Evolutionary conservation across 2,888 invertebrate genomes (phyloP), one percentile per base, ranked within the genome.

Genomic region (Tetranychus piercei): DNA sequence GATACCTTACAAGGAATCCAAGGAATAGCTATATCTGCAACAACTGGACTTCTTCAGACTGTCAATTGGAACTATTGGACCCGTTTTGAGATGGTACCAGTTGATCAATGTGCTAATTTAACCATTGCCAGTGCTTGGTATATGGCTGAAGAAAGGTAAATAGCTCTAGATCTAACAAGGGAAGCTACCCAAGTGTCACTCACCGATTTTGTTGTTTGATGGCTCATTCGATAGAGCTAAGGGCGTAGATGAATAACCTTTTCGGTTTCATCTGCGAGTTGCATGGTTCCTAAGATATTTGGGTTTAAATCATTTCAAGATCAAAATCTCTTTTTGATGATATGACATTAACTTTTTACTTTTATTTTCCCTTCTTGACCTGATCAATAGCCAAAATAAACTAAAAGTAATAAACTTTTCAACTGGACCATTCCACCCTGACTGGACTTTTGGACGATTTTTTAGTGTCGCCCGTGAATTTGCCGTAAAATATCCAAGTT

Each of bases 31-130:
- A 23, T 69, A 0, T 20, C 69, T 5, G 69, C 20, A 23, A 20
- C 20, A 69, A 69, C 34, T 11, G 69, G 69, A 69, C 69, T 69
- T 23, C 20, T 69, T 11, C 69, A 69, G 20, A 69, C 69, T 11
- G 69, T 69, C 34, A 70, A 74, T 34, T 74, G 71, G 20, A 71
- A 71, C 11, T n/a, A 22, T 20, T 55, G 71, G 64, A 64, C 55
- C 4, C 8, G 65, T n/a, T 18, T 74, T 65, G 71, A 71, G n/a
- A 64, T 74, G 15, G 55, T 74, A 45, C 74, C 74, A n/a, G 74
- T 71, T n/a, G 74, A 74, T 55, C 45, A 55, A 22, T 71, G 71
- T 7, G 23, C 34, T 43, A 74, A 74, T 43, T 55, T 71, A 2
- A 44, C 71, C 45, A 71, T 74, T 6, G 71, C 55, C 1, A 45